phyloP scores from a whole-genome alignment of 2,797 vertebrate genomes.

The Buceros bicornis region DNA sequence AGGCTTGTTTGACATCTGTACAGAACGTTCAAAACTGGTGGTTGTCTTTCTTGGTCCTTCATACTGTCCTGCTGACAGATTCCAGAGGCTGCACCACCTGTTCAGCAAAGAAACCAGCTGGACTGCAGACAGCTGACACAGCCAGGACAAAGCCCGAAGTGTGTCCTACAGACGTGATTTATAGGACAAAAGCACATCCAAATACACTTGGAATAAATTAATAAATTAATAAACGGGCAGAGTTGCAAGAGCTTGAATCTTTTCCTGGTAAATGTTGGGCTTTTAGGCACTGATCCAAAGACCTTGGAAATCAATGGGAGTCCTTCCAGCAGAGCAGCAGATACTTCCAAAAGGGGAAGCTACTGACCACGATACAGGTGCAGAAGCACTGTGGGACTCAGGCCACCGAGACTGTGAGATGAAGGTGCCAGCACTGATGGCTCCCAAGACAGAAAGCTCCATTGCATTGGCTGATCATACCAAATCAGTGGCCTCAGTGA shows the following conservation, averaged over 20 bases:
- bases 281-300: not conserved
- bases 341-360: not conserved
- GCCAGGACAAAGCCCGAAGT: not conserved
- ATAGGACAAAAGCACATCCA: not conserved
- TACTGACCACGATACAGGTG: not conserved
- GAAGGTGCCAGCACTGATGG: not conserved
- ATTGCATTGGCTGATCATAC: not conserved
- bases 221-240: not conserved
- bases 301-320: not conserved
- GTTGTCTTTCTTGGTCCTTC: not conserved
- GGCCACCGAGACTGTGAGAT: not conserved
- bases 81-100: constrained; percentile 23
- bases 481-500: not conserved
- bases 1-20: not conserved
- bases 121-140: not conserved
- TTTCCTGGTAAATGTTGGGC: not conserved
- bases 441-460: not conserved
- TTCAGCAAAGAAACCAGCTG: not conserved
- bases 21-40: not conserved
- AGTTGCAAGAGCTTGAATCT: not conserved
- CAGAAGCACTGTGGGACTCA: not conserved
- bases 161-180: not conserved
- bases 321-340: not conserved
- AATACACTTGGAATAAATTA: not conserved
- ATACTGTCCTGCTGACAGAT: not conserved